phyloP scores from a whole-genome alignment of 1,140 invertebrate species.

The Drosophila neocordata region DNA sequence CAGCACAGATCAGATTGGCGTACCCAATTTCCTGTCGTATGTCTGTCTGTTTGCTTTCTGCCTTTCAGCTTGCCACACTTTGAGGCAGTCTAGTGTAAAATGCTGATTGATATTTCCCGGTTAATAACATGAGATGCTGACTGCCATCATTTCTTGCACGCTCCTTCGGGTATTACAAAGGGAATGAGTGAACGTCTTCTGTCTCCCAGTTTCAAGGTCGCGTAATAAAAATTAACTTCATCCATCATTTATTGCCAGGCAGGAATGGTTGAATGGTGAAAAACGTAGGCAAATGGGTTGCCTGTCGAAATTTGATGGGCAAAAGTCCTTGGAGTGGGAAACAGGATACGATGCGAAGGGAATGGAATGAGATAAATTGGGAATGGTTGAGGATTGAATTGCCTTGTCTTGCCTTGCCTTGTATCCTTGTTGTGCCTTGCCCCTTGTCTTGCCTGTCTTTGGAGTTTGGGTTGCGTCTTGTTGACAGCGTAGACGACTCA shows the following conservation, averaged over 20 bases:
- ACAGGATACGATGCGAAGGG: constrained; percentile 1
- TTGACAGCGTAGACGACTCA: constrained; percentile 55
- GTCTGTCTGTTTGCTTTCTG: neutral
- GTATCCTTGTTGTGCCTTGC: no score
- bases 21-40: constrained; percentile 5
- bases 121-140: constrained; percentile 52
- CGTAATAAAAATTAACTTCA: constrained; percentile 74
- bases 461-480: constrained; percentile 14
- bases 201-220: constrained; percentile 58
- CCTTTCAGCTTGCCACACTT: constrained; percentile 18
- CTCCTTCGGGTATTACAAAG: no score
- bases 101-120: constrained; percentile 77
- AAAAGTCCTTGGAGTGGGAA: neutral
- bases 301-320: constrained; percentile 8
- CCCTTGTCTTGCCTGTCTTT: neutral
- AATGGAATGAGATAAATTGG: neutral
- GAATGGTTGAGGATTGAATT: neutral
- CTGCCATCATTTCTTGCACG: no score
- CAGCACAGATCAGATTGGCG: neutral
- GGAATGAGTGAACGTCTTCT: constrained; percentile 4
- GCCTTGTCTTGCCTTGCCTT: neutral
- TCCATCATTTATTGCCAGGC: constrained; percentile 64
- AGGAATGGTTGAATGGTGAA: constrained; percentile 1
- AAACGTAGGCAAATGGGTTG: constrained; percentile 8
- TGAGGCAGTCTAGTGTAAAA: constrained; percentile 65